Conservation (phyloP, 2,888 invertebrate genomes). For the Eupeodes latifasciatus region DNA sequence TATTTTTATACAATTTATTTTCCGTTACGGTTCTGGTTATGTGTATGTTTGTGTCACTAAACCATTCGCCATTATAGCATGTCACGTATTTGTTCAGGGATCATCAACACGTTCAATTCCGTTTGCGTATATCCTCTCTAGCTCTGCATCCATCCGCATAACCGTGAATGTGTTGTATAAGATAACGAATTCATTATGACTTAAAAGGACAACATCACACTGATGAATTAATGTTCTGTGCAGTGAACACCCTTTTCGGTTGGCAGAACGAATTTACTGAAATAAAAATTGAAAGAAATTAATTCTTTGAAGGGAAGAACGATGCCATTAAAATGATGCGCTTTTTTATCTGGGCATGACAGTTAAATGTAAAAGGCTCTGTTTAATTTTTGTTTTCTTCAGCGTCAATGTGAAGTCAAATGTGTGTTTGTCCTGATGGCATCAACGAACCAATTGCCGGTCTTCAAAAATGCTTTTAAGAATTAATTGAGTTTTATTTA, state of each 20-base stretch:
- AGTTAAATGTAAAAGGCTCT: slow-evolving; percentile 24
- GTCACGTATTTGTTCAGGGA: slow-evolving; percentile 75
- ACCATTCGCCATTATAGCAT: slow-evolving; percentile 71
- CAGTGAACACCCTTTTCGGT: slow-evolving; percentile 25
- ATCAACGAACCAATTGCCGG: background rate
- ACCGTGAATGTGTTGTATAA: slow-evolving; percentile 25
- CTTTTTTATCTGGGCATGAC: slow-evolving; percentile 56
- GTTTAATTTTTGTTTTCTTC: background rate
- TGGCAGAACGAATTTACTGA: slow-evolving; percentile 3
- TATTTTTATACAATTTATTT: slow-evolving; percentile 49
- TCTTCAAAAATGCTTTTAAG: slow-evolving; percentile 22
- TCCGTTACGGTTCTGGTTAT: slow-evolving; percentile 47
- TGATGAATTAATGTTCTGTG: background rate
- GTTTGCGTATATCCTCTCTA: background rate
- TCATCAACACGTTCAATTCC: slow-evolving; percentile 66
- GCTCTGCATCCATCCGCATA: background rate
- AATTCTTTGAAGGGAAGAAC: slow-evolving; percentile 22
- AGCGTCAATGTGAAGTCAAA: slow-evolving; percentile 18
- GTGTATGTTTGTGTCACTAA: slow-evolving; percentile 37
- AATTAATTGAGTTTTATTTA: background rate
- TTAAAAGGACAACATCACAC: slow-evolving; percentile 11
- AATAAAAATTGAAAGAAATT: background rate
- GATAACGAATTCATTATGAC: slow-evolving; percentile 75
- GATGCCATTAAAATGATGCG: slow-evolving; percentile 46
- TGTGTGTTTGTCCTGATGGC: background rate